Evolutionary conservation across 2,797 vertebrate species (phyloP).

Genomic region (Danio kyathit): DNA sequence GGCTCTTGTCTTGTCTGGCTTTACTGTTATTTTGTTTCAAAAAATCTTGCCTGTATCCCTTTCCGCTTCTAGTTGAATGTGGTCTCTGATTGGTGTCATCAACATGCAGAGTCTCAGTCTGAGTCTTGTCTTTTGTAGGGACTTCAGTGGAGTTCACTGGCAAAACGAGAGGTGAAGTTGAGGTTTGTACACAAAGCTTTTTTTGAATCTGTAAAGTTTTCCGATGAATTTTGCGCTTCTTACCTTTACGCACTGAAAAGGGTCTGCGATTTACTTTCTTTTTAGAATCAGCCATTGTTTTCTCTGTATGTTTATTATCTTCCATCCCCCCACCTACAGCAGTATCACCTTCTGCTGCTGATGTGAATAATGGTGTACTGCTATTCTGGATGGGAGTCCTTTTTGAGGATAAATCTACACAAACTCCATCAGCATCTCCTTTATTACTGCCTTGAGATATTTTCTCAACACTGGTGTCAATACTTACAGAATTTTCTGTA

Average conservation of each 20-base stretch:
- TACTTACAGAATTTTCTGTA: slow-evolving; percentile 59
- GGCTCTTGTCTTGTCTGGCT: not conserved
- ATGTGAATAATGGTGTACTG: slow-evolving; percentile 37
- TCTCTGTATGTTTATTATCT: slow-evolving; percentile 32
- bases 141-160: slow-evolving; percentile 38
- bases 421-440: slow-evolving; percentile 7
- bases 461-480: slow-evolving; percentile 40
- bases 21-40: slow-evolving; percentile 20
- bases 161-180: slow-evolving; percentile 36
- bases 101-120: not conserved
- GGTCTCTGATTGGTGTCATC: slow-evolving; percentile 5
- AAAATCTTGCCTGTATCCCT: slow-evolving; percentile 21
- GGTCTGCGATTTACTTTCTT: slow-evolving; percentile 20
- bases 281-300: slow-evolving; percentile 31
- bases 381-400: slow-evolving; percentile 48
- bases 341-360: slow-evolving; percentile 40
- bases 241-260: not conserved
- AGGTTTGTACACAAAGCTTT: slow-evolving; percentile 27
- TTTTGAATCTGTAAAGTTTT: slow-evolving; percentile 23
- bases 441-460: slow-evolving; percentile 8
- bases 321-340: slow-evolving; percentile 32
- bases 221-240: slow-evolving; percentile 25
- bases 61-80: slow-evolving; percentile 26
- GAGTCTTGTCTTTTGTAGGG: slow-evolving; percentile 1
- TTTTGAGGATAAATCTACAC: slow-evolving; percentile 21